Conservation (phyloP, 2,888 invertebrate species). For the Herminia tarsipennalis region DNA sequence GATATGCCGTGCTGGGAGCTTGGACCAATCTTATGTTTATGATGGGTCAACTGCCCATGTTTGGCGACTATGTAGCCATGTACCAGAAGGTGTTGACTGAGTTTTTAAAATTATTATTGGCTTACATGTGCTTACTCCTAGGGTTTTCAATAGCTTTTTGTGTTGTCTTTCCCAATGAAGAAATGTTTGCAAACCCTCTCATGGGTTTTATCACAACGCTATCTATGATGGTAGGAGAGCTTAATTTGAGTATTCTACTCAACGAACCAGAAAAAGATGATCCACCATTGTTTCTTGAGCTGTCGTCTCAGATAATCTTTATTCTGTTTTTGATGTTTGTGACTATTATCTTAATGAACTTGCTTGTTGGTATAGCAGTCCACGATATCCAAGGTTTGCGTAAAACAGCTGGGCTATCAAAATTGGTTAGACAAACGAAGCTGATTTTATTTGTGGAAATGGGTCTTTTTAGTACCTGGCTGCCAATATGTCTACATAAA, state of each 20-base stretch:
- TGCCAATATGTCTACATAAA: conserved; percentile 90
- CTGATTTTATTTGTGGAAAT: conserved; percentile 93
- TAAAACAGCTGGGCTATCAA: conserved; percentile 93
- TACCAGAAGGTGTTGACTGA: conserved; percentile 94
- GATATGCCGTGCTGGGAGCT: conserved; percentile 93
- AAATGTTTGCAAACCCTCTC: conserved; percentile 93
- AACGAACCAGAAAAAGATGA: conserved; percentile 89
- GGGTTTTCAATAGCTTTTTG: conserved; percentile 95
- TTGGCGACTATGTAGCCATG: conserved; percentile 96
- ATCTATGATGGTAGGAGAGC: conserved; percentile 95
- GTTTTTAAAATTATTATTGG: conserved; percentile 92
- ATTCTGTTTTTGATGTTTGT: conserved; percentile 93
- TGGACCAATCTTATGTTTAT: conserved; percentile 96
- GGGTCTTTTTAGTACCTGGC: conserved; percentile 91
- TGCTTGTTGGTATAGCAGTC: conserved; percentile 94
- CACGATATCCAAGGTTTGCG: conserved; percentile 94
- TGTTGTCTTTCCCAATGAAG: conserved; percentile 93
- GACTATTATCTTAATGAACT: conserved; percentile 94
- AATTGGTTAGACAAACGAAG: conserved; percentile 93
- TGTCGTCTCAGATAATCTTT: conserved; percentile 93
- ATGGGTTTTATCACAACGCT: conserved; percentile 93
- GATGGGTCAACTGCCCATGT: conserved; percentile 95
- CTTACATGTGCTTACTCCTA: conserved; percentile 92
- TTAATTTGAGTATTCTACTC: conserved; percentile 90
- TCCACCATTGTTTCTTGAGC: conserved; percentile 89